Conservation (phyloP, 2,797 vertebrate genomes). For the Dipus sagitta region DNA sequence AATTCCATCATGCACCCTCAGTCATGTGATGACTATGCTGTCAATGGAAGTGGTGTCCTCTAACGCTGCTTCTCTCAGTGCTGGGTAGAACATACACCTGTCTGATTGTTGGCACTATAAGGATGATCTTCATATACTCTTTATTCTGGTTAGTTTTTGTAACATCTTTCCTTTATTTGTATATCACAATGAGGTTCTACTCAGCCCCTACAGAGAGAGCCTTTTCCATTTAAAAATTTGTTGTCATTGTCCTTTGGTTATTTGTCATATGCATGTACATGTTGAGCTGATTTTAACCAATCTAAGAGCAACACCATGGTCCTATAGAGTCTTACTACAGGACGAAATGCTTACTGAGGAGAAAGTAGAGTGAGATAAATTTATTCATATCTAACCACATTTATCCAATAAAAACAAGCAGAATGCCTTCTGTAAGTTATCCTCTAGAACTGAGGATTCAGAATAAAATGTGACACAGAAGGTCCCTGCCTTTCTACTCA, state of each 20-base stretch:
- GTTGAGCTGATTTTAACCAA: neutral
- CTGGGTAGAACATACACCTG: neutral
- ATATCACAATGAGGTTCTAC: neutral
- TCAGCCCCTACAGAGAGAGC: neutral
- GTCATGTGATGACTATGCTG: neutral
- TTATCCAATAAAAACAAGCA: neutral
- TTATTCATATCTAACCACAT: neutral
- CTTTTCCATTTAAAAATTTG: neutral
- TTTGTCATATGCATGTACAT: neutral
- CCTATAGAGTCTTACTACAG: neutral
- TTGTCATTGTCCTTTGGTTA: neutral
- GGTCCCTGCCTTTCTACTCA: neutral
- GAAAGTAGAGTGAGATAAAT: neutral
- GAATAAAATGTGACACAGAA: neutral
- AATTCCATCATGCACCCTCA: neutral
- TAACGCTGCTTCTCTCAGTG: neutral
- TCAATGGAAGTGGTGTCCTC: neutral
- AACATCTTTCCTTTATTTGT: neutral
- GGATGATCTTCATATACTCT: neutral
- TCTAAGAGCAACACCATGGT: neutral
- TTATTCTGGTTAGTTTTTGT: neutral
- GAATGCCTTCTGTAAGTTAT: neutral
- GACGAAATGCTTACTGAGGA: too few relatives aligned
- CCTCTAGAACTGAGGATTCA: neutral
- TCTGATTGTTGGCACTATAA: neutral